Conservation (phyloP, 2,888 invertebrate species). For the Criorhina ranunculi region DNA sequence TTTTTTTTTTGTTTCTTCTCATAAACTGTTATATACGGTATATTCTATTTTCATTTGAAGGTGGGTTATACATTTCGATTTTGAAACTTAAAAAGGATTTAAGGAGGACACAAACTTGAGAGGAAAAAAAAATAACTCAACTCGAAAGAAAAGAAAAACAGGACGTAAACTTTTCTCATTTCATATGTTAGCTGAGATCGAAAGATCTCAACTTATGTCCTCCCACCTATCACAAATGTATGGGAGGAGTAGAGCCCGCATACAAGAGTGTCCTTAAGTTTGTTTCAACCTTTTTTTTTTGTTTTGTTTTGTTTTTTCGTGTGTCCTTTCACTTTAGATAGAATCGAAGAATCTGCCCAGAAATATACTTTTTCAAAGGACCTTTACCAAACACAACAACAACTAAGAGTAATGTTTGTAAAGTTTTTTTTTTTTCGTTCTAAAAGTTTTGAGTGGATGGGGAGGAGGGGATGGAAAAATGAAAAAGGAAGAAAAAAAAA, state of each 20-base stretch:
- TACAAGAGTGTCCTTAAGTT: slow-evolving; percentile 72
- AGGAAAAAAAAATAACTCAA: slow-evolving; percentile 18
- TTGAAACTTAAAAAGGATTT: slow-evolving; percentile 70
- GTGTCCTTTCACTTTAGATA: slow-evolving; percentile 57
- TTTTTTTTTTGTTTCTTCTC: slow-evolving; percentile 24
- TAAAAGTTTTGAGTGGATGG: background rate
- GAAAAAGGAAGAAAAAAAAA: slow-evolving; percentile 29
- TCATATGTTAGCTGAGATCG: slow-evolving; percentile 51
- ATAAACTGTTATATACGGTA: slow-evolving; percentile 56
- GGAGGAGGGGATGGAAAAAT: slow-evolving; percentile 1
- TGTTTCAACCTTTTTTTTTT: slow-evolving; percentile 58
- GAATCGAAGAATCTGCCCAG: slow-evolving; percentile 50
- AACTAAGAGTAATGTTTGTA: slow-evolving; percentile 59
- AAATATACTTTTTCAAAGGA: slow-evolving; percentile 46
- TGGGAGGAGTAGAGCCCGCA: slow-evolving; percentile 38
- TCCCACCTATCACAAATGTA: slow-evolving; percentile 55
- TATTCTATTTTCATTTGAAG: slow-evolving; percentile 28
- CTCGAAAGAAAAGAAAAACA: slow-evolving; percentile 35
- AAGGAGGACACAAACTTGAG: slow-evolving; percentile 48
- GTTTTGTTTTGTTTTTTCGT: slow-evolving; percentile 39
- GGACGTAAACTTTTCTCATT: slow-evolving; percentile 73
- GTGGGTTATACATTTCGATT: slow-evolving; percentile 60
- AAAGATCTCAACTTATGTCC: slow-evolving; percentile 63
- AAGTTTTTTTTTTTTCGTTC: slow-evolving; percentile 50
- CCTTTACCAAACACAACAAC: slow-evolving; percentile 32